These are phyloP conservation scores for Solea senegalensis DNA, from an alignment of 2,113 vertebrate species.

Conservation along the genomic window DNA sequence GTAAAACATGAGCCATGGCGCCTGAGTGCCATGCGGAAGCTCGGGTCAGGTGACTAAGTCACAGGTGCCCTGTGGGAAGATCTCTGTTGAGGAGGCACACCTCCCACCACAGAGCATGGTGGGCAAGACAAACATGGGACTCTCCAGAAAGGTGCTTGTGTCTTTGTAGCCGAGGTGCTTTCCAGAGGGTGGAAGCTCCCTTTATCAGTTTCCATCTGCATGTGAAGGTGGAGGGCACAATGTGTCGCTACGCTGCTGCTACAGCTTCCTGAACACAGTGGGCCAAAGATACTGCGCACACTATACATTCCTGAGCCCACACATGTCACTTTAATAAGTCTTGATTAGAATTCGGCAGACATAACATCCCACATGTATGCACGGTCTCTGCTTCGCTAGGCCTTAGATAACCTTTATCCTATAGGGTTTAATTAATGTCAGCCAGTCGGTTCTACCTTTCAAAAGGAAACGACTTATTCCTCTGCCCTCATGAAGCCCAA, in stretches of 20 bases:
- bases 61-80: slow-evolving; percentile 83
- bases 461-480: slow-evolving; percentile 83
- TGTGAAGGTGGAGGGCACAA: neutral
- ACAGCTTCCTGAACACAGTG: slow-evolving; percentile 21
- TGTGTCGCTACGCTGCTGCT: neutral
- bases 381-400: slow-evolving; percentile 74
- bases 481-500: slow-evolving; percentile 78
- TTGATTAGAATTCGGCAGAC: slow-evolving; percentile 80
- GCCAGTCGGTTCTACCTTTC: slow-evolving; percentile 80
- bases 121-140: slow-evolving; percentile 29
- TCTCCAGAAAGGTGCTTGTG: slow-evolving; percentile 30
- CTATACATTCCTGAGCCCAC: slow-evolving; percentile 37
- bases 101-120: slow-evolving; percentile 21
- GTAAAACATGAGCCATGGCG: slow-evolving; percentile 83
- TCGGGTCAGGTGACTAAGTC: slow-evolving; percentile 82
- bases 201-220: slow-evolving; percentile 3
- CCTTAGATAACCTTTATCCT: slow-evolving; percentile 86
- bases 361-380: slow-evolving; percentile 69
- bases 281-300: slow-evolving; percentile 25
- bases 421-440: slow-evolving; percentile 86
- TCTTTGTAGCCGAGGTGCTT: neutral
- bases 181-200: neutral
- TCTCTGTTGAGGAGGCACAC: slow-evolving; percentile 57
- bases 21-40: slow-evolving; percentile 76
- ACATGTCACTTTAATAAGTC: slow-evolving; percentile 67